Percentiles rank a stretch among this genome's conserved stretches.
phyloP scores from a whole-genome alignment of 2,113 vertebrate species.

The Emydocephalus ijimae region DNA sequence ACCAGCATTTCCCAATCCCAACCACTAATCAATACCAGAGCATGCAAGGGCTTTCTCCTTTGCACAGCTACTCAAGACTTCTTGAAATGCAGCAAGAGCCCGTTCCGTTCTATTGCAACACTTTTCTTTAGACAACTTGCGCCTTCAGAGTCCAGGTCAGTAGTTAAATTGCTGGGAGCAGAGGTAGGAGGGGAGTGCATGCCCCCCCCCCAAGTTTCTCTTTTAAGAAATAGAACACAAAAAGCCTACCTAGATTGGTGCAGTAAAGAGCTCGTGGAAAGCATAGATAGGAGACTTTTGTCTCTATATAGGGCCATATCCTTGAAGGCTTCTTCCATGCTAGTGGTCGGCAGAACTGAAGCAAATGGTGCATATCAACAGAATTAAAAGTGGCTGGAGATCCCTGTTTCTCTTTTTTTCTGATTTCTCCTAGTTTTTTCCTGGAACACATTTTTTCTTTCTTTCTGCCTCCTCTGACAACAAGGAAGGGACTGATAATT shows the following conservation, averaged over 20 bases:
- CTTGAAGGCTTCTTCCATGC: neutral
- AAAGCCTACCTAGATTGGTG: neutral
- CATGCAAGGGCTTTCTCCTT: neutral
- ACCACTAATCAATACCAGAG: neutral
- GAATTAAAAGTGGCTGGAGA: neutral
- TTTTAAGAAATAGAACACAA: neutral
- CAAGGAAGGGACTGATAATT: neutral
- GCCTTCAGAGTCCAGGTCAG: neutral
- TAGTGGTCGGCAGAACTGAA: neutral
- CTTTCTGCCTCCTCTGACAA: neutral
- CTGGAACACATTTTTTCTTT: neutral
- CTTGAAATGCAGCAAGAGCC: neutral
- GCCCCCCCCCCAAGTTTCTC: neutral
- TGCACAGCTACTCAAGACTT: neutral
- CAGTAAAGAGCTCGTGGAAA: neutral
- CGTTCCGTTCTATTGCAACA: neutral
- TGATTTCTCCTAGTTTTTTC: neutral
- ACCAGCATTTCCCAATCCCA: neutral
- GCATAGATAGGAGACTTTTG: neutral
- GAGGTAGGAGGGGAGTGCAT: too few species aligned
- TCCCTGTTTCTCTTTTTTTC: neutral
- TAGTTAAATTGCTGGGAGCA: neutral
- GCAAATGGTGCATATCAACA: neutral
- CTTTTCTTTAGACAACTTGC: accelerated
- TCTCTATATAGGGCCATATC: neutral